Base-by-base conservation (phyloP, 2,797 vertebrate species). In the Pseudopleuronectes americanus region DNA sequence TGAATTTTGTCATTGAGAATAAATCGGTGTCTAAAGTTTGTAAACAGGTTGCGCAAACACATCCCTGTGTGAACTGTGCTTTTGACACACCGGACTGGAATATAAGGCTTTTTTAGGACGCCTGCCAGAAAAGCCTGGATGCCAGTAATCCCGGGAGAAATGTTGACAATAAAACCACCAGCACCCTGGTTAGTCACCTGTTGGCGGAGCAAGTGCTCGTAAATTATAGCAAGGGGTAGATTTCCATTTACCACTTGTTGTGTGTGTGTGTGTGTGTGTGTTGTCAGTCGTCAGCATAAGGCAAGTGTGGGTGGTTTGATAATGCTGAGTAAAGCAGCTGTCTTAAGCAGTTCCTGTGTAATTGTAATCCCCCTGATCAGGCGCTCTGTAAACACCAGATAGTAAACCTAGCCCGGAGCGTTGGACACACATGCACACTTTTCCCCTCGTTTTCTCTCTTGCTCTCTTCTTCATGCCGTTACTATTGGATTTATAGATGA, bases 301-400 rank as follows among this genome's bases (percentile, higher is more conserved):
- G 67, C 23, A 38, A 51, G 76, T 7, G 70, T 84, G 84, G 79
- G 81, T 65, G 82, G 76, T 62, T 86, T 82, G 79, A 90, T 84
- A 84, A 77, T 22, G 48, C 73, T 55, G 80, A 85, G 79, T 80
- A 77, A 90, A 88, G 80, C 84, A 86, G 86, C 80, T 83, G 86
- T 87, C 85, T 88, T 84, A 78, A 89, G 77, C 88, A 79, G 56
- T 85, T 85, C 60, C 77, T 85, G 76, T 86, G 83, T 89, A 85
- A 89, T 89, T 84, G 82, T 87, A 87, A 91, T 89, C 86, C 86
- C 81, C 82, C 79, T 84, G 85, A 89, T 89, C 88, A 73, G 76
- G 24, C 72, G 48, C 74, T 75, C 84, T 81, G 88, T 87, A 84
- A 89, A 90, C 80, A 89, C 51, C 76, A 84, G 81, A 87, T 85